Percentiles rank a stretch among this genome's conserved stretches.
Conservation (phyloP, 2,113 vertebrate genomes). For the Ciconia maguari region DNA sequence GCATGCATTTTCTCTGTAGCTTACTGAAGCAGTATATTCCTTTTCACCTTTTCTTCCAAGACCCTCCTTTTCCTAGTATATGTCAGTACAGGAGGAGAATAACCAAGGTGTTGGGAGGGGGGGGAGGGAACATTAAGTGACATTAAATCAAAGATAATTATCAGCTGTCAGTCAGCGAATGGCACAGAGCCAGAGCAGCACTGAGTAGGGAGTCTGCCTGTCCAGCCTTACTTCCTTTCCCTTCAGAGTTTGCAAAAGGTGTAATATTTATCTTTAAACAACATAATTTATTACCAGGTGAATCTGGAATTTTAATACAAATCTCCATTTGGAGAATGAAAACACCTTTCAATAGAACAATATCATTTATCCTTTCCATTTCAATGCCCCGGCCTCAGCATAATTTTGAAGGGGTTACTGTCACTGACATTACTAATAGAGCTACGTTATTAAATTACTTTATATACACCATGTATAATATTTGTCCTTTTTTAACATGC, state of each 20-base stretch:
- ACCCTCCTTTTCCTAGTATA: neutral
- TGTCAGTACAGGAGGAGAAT: neutral
- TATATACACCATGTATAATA: neutral
- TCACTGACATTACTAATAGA: neutral
- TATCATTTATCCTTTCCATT: neutral
- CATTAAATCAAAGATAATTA: constrained; percentile 44
- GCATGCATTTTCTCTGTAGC: neutral
- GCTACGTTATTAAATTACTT: neutral
- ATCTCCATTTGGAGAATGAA: neutral
- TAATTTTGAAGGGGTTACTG: neutral
- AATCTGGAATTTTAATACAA: neutral
- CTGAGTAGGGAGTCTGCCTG: neutral
- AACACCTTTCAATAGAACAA: neutral
- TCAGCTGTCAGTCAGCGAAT: neutral
- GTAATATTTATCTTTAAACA: neutral
- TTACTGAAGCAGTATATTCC: neutral
- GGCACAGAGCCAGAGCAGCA: constrained; percentile 28
- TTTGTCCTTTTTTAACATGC: neutral
- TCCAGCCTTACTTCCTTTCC: neutral
- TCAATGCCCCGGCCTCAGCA: neutral
- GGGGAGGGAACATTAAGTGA: neutral
- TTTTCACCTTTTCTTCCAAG: neutral
- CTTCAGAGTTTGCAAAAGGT: neutral
- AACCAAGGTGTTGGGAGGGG: neutral
- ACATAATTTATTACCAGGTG: neutral